phyloP scores from a whole-genome alignment of 2,113 vertebrate species.

The Neotragus moschatus region DNA sequence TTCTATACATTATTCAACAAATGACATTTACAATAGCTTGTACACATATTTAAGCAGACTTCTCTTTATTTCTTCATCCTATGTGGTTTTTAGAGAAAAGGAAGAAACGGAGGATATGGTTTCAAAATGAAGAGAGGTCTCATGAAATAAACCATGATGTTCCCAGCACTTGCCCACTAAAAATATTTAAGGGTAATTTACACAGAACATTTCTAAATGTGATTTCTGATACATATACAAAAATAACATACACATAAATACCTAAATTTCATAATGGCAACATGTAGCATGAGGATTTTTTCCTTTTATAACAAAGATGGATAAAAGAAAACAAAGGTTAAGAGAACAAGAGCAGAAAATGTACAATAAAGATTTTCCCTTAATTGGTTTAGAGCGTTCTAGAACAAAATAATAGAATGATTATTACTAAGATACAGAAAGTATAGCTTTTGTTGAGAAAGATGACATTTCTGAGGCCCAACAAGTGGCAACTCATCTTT shows the following conservation, averaged over 20 bases:
- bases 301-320: not conserved
- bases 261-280: not conserved
- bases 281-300: not conserved
- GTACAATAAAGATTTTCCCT: not conserved
- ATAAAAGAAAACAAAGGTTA: not conserved
- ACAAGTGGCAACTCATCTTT: not conserved
- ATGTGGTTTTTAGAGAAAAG: slow-evolving; percentile 32
- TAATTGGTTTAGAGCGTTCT: not conserved
- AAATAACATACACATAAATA: not conserved
- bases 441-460: not conserved
- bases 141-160: slow-evolving; percentile 19
- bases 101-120: slow-evolving; percentile 26
- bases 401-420: not conserved
- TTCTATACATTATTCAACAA: not conserved
- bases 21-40: not conserved
- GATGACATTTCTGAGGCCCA: not conserved
- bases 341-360: not conserved
- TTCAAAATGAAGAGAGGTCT: slow-evolving; percentile 25
- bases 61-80: slow-evolving; percentile 41
- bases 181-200: not conserved
- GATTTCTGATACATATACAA: not conserved
- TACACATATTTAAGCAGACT: not conserved
- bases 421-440: not conserved
- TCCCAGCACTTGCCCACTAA: not conserved
- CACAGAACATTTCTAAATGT: not conserved